These are phyloP conservation scores for Drosophila kanapiae DNA, from an alignment of 1,140 invertebrate species.

Conservation along the genomic window DNA sequence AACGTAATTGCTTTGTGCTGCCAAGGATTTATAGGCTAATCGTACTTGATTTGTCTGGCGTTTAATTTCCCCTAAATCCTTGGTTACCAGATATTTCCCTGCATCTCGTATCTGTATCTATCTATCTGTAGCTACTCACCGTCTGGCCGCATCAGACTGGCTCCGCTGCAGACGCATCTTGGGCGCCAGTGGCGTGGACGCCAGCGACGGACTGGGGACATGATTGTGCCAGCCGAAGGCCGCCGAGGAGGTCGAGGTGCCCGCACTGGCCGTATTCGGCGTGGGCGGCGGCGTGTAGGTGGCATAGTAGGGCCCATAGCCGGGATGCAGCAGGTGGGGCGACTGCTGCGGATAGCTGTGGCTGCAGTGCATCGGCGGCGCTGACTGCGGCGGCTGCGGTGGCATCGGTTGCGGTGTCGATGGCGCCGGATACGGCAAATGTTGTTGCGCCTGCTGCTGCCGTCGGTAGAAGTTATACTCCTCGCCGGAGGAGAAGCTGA, in stretches of 20 bases:
- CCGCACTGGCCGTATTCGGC: constrained; percentile 70
- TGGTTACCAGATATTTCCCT: background rate
- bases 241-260: constrained; percentile 54
- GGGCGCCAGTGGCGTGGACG: constrained; percentile 61
- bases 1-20: background rate
- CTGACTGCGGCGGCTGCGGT: constrained; percentile 76
- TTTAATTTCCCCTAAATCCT: constrained; percentile 2
- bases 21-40: background rate
- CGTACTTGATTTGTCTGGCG: background rate
- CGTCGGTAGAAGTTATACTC: constrained; percentile 78
- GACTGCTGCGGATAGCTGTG: constrained; percentile 71
- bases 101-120: background rate
- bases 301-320: constrained; percentile 66
- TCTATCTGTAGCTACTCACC: constrained; percentile 59
- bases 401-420: constrained; percentile 72
- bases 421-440: constrained; percentile 66
- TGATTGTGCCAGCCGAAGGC: constrained; percentile 57
- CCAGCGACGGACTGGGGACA: constrained; percentile 46
- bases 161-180: constrained; percentile 82
- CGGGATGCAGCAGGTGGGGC: constrained; percentile 66
- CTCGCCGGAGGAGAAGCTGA: constrained; percentile 75
- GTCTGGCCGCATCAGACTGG: constrained; percentile 80
- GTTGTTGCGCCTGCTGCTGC: constrained; percentile 32
- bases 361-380: constrained; percentile 77
- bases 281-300: constrained; percentile 82